Evolutionary conservation across 2,888 invertebrate genomes (phyloP), one percentile per base, ranked within the genome.

Genomic region (Drosophila trichaetosa): DNA sequence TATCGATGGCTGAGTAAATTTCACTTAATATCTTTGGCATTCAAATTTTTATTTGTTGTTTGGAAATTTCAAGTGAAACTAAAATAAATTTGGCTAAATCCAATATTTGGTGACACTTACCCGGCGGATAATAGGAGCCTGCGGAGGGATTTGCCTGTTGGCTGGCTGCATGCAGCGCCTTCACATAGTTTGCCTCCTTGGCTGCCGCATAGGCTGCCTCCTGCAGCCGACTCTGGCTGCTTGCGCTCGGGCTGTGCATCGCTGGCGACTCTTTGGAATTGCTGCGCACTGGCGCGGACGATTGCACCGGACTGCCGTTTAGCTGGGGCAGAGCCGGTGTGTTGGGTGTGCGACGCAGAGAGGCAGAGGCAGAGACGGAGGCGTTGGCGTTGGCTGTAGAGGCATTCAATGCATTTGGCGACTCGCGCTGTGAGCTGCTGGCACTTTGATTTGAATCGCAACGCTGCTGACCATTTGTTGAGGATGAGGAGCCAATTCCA

Each of bases 361-460:
- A 16, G 16, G 56, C 56, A 10, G 57, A 40, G 16, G 24, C 51
- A 16, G 46, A 46, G 61, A 13, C 42, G 13, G 40, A 27, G 52
- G 91, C 51, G 4, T 53, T 34, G n/a, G 34, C 52, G 21, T 34
- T 42, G 53, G 31, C 24, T 18, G 27, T 67, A 69, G 88, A 83
- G 54, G 90, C 90, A n/a, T 27, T 38, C 36, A 68, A 60, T 21
- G 76, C 58, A 72, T 58, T 87, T 73, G 81, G 93, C 52, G 93
- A 93, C 67, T 92, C 93, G 65, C 93, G 90, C 91, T 93, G 80
- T 89, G 94, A 93, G 75, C 91, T 72, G 59, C 90, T 76, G 60
- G 96, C 96, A 92, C 97, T 97, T 92, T 96, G 96, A 93, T 96
- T 97, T 91, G 97, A 97, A 80, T 95, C 94, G 91, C 97, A 97